phyloP scores from a whole-genome alignment of 2,797 vertebrate genomes.

The Paguma larvata region DNA sequence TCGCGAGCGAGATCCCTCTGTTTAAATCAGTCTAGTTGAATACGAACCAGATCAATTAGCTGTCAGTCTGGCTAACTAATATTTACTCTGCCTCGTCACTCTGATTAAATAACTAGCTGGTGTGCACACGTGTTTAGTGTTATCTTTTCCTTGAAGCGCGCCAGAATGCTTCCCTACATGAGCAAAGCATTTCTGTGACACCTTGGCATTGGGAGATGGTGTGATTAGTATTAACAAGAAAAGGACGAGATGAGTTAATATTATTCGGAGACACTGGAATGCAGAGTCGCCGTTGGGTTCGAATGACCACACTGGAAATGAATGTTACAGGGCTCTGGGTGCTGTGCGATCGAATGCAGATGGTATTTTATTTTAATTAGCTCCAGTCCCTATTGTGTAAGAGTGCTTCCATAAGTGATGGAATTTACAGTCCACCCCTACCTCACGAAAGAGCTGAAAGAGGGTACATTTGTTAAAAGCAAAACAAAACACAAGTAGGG shows the following conservation, averaged over 20 bases:
- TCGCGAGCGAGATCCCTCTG: conserved; percentile 61
- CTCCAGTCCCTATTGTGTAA: conserved; percentile 33
- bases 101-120: conserved; percentile 53
- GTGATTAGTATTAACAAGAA: conserved; percentile 32
- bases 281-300: neutral
- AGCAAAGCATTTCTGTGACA: conserved; percentile 14
- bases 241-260: conserved; percentile 61
- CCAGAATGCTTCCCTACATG: neutral
- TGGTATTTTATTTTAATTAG: conserved; percentile 80
- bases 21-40: conserved; percentile 77
- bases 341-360: conserved; percentile 72
- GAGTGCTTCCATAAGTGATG: conserved; percentile 48
- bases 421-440: conserved; percentile 47
- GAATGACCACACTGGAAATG: conserved; percentile 74
- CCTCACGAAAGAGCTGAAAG: neutral
- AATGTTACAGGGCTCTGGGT: conserved; percentile 75
- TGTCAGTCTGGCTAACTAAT: conserved; percentile 72
- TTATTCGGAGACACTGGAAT: conserved; percentile 57
- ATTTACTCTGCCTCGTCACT: conserved; percentile 72
- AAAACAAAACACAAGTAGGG: neutral
- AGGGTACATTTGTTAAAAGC: neutral
- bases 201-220: neutral
- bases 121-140: conserved; percentile 55
- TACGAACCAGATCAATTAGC: conserved; percentile 76
- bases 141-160: neutral